A percentile compares a stretch with the other conserved stretches of the same genome.
Conservation (phyloP, 2,888 invertebrate genomes). For the Callimorpha dominula region DNA sequence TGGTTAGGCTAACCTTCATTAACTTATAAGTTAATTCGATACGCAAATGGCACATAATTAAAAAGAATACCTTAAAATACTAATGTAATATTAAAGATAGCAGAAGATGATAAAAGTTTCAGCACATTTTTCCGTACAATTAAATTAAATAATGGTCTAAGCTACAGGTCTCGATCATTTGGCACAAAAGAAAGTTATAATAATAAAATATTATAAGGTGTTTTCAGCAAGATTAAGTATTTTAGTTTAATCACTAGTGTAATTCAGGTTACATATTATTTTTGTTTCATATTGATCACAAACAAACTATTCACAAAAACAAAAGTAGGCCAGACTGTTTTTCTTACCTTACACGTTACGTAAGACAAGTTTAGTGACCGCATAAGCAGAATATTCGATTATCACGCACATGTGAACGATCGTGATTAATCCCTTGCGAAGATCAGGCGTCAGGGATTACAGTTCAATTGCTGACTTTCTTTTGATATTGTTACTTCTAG, state of each 20-base stretch:
- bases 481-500: neutral
- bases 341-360: neutral
- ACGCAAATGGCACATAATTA: neutral
- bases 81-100: neutral
- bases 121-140: neutral
- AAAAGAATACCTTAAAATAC: neutral
- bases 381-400: neutral
- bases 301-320: neutral
- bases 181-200: too few species aligned
- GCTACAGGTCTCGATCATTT: too few species aligned
- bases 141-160: too few species aligned
- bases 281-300: neutral
- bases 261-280: too few species aligned
- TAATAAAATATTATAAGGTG: too few species aligned
- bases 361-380: neutral
- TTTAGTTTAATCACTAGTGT: too few species aligned
- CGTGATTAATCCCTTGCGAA: neutral
- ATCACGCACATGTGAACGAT: neutral
- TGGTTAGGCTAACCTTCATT: neutral
- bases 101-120: neutral
- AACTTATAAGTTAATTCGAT: neutral
- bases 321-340: neutral
- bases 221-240: too few species aligned
- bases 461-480: neutral
- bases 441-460: neutral